phyloP scores from a whole-genome alignment of 2,113 vertebrate species.

The Trematocara unimaculatum region DNA sequence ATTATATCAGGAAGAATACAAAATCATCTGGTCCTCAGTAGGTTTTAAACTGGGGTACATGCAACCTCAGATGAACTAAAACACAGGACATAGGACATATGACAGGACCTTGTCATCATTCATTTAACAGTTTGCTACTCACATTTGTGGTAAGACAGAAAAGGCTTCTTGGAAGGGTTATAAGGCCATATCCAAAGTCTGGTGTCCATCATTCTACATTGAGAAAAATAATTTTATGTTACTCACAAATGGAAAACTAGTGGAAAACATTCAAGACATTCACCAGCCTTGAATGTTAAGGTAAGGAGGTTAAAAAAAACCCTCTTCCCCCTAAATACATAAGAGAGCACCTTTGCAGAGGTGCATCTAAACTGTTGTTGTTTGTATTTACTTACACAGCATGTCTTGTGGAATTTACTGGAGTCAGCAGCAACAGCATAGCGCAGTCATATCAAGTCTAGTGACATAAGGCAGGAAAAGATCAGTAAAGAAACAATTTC shows the following conservation, averaged over 20 bases:
- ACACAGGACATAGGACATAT: background rate
- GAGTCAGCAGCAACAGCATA: background rate
- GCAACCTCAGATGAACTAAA: background rate
- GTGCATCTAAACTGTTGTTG: background rate
- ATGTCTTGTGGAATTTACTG: background rate
- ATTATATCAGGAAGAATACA: background rate
- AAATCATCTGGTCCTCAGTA: background rate
- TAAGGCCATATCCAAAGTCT: background rate
- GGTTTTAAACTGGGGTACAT: background rate
- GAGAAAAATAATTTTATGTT: background rate
- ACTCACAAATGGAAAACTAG: background rate
- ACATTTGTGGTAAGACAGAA: background rate
- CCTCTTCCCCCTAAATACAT: background rate
- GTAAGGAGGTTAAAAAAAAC: background rate
- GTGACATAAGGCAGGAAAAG: background rate
- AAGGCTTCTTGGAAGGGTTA: background rate
- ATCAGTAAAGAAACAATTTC: background rate
- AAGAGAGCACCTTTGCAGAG: background rate
- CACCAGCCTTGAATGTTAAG: background rate
- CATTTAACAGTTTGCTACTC: background rate
- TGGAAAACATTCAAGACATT: background rate
- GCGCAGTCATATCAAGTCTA: background rate
- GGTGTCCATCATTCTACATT: background rate
- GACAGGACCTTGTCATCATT: background rate
- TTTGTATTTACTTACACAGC: background rate